Evolutionary conservation across 2,113 vertebrate genomes (phyloP).

Genomic region (Probosciger aterrimus): DNA sequence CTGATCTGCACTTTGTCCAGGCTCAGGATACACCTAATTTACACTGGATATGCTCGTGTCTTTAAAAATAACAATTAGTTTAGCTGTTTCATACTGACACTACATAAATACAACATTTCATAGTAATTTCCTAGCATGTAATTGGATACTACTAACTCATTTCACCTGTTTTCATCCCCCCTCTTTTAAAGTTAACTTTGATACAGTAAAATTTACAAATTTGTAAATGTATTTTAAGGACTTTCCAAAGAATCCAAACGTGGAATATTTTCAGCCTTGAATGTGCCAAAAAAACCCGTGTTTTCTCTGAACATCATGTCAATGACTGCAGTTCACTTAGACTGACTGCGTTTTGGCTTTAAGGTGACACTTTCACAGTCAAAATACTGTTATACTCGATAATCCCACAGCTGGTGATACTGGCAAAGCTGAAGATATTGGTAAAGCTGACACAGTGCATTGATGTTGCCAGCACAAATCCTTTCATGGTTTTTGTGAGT

Average conservation of each 20-base stretch:
- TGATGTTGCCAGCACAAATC: background rate
- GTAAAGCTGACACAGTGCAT: background rate
- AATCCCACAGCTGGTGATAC: background rate
- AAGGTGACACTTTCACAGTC: background rate
- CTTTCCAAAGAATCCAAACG: background rate
- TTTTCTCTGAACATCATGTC: background rate
- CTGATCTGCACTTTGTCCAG: background rate
- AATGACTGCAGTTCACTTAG: background rate
- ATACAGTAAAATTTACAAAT: background rate
- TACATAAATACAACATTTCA: background rate
- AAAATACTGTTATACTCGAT: background rate
- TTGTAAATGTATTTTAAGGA: background rate
- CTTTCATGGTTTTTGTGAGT: background rate
- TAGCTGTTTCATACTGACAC: background rate
- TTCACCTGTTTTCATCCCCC: background rate
- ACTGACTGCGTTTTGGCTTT: background rate
- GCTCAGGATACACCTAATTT: background rate
- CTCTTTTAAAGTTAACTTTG: background rate
- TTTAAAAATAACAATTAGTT: slow-evolving; percentile 3
- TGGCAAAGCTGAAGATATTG: background rate
- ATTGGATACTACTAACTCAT: background rate
- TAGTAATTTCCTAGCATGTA: background rate
- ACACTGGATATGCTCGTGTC: background rate
- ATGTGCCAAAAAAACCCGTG: background rate
- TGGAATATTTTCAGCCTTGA: background rate